Evolutionary conservation across 2,888 invertebrate genomes (phyloP).

Genomic region (Lithophane leautieri): DNA sequence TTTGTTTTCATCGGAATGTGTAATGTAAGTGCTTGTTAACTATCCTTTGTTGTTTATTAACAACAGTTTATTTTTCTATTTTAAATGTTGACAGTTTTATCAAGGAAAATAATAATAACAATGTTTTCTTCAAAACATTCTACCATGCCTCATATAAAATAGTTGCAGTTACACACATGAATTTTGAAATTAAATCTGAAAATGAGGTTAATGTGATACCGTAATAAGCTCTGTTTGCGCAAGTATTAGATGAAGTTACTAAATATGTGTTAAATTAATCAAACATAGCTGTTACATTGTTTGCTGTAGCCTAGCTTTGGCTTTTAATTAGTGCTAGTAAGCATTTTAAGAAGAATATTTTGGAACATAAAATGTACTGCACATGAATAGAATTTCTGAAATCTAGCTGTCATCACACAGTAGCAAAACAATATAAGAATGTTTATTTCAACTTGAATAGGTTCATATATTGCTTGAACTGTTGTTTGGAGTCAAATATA

Average conservation of each 20-base stretch:
- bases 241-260: constrained; percentile 50
- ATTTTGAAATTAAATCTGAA: constrained; percentile 45
- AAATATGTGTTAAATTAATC: constrained; percentile 53
- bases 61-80: constrained; percentile 15
- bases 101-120: constrained; percentile 11
- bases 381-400: not conserved
- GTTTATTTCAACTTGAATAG: not conserved
- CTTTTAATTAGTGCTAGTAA: constrained; percentile 3
- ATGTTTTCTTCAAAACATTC: not conserved
- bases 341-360: not conserved
- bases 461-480: not conserved
- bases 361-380: not conserved
- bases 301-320: constrained; percentile 14
- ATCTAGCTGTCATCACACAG: not conserved
- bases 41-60: constrained; percentile 2
- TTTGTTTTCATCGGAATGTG: constrained; percentile 34
- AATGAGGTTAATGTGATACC: constrained; percentile 62
- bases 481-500: not conserved
- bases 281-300: constrained; percentile 43
- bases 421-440: not conserved
- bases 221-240: constrained; percentile 45
- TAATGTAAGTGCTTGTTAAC: constrained; percentile 9
- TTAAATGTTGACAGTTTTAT: constrained; percentile 3
- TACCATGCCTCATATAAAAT: not conserved
- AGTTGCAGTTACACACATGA: constrained; percentile 18